A percentile compares a stretch with the other conserved stretches of the same genome.
These are phyloP conservation scores for Drosophila burlai DNA, from an alignment of 1,140 invertebrate genomes.

Conservation along the genomic window DNA sequence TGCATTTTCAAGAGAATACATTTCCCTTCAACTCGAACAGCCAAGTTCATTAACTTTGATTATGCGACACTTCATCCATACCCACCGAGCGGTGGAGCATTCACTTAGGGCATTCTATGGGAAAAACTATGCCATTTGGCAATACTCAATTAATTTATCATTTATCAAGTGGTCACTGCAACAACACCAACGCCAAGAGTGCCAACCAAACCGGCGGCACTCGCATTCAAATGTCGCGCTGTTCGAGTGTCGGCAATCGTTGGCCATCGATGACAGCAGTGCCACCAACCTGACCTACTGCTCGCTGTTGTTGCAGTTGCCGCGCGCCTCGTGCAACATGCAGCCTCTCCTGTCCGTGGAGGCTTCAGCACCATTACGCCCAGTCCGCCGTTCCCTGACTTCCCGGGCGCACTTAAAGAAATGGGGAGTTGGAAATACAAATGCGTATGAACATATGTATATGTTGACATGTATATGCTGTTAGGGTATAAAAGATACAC, in stretches of 20 bases:
- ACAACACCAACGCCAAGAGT: slow-evolving; percentile 50
- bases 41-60: not conserved
- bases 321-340: slow-evolving; percentile 63
- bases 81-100: slow-evolving; percentile 25
- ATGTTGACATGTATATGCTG: too few relatives aligned
- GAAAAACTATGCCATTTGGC: slow-evolving; percentile 55
- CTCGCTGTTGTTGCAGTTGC: slow-evolving; percentile 40
- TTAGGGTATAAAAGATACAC: not conserved
- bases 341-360: slow-evolving; percentile 29
- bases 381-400: slow-evolving; percentile 38
- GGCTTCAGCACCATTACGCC: slow-evolving; percentile 46
- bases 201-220: slow-evolving; percentile 47
- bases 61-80: not conserved
- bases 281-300: slow-evolving; percentile 23
- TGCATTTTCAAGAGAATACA: too few relatives aligned
- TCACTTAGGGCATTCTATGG: slow-evolving; percentile 41
- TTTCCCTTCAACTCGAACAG: not conserved
- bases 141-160: slow-evolving; percentile 81
- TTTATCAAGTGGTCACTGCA: slow-evolving; percentile 77
- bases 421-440: not conserved
- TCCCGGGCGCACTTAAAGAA: slow-evolving; percentile 21
- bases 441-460: not conserved
- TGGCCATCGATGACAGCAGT: slow-evolving; percentile 53
- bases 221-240: slow-evolving; percentile 54
- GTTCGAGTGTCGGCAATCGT: slow-evolving; percentile 57